Evolutionary conservation across 2,888 invertebrate species (phyloP), one percentile per base, ranked within the genome.

Genomic region (Beris morrisii): DNA sequence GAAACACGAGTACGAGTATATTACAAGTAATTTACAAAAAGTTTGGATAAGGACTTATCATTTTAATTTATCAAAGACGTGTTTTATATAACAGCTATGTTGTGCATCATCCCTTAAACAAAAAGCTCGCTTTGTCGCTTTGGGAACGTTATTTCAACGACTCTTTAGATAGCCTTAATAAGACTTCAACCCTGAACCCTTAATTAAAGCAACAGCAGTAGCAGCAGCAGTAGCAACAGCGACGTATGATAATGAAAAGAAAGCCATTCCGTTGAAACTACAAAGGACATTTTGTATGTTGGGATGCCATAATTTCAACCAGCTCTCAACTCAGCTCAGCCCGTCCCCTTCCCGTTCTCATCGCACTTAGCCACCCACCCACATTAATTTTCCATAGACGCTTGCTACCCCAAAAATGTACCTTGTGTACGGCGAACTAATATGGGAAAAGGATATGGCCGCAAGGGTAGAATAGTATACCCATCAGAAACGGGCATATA

Each of bases 381-480:
- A 52, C 52, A 52, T 52, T 52, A 52, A 52, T 52, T 52, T 52
- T 22, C 52, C 52, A 28, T 28, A 52, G 52, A 52, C 52, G 52
- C 52, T 52, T 52, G 4, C 7, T 11, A 52, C 28, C 52, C 5
- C 13, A 15, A 52, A 11, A 22, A 0, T 22, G 52, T 52, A n/a
- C 13, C 7, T 7, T 50, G 13, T 50, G 50, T 50, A 52, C 52
- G 12, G 11, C 13, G 12, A 11, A 5, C 13, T 52, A 22, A 11
- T 12, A 22, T 5, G 12, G 22, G 7, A 15, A 52, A 22, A 52
- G 52, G 52, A 52, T 52, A 22, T 52, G 52, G 52, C 28, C 52
- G 28, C 28, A 52, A 22, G 52, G 52, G 22, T 52, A 28, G 52
- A 7, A 52, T 11, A 22, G 15, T 4, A 28, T 52, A 52, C 12